Conservation (phyloP, 1,140 invertebrate genomes). For the Doryteuthis pealeii region DNA sequence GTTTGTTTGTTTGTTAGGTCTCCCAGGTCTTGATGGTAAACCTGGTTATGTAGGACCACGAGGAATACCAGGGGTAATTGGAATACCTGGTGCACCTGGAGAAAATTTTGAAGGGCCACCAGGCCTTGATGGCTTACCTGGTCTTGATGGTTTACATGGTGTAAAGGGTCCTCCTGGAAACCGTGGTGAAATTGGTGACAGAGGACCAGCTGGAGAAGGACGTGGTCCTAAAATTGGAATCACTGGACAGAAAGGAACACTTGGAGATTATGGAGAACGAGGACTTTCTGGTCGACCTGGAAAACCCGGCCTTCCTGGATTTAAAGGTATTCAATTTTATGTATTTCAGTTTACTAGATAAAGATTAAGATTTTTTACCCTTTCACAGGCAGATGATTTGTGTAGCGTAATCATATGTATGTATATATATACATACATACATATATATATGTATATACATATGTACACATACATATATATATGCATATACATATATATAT, state of each 20-base stretch:
- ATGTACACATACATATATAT: no score
- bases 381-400: no score
- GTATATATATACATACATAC: no score
- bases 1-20: neutral
- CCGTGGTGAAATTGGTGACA: neutral
- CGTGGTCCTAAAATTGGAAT: neutral
- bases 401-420: no score
- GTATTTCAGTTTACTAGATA: no score
- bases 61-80: conserved; percentile 25
- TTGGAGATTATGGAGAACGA: conserved; percentile 20
- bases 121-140: conserved; percentile 26
- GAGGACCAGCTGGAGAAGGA: neutral
- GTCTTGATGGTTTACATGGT: conserved; percentile 12
- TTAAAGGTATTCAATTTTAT: no score
- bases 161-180: neutral
- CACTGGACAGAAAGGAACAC: conserved; percentile 17
- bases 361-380: no score
- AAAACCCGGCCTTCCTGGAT: conserved; percentile 15
- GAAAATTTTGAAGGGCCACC: conserved; percentile 22
- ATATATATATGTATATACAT: no score
- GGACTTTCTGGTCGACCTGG: conserved; percentile 22
- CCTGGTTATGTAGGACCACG: conserved; percentile 6
- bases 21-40: neutral
- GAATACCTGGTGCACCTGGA: conserved; percentile 22
- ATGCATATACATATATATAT: no score